Conservation (phyloP, 2,888 invertebrate species). For the Elmis aenea region DNA sequence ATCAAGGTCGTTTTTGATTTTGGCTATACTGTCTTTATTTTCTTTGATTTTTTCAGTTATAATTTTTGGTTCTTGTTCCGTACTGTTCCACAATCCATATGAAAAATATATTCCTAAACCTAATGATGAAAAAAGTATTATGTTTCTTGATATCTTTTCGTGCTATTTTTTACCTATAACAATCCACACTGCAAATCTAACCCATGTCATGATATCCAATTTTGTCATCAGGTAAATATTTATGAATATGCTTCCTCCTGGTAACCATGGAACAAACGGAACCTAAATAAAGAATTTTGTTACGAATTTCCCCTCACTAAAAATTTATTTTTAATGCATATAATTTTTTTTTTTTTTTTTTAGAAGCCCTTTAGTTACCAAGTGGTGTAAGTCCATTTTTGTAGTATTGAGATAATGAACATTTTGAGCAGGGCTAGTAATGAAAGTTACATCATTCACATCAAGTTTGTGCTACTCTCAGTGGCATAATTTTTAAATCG, state of each 20-base stretch:
- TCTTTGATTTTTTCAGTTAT: background rate
- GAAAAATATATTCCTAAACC: constrained; percentile 68
- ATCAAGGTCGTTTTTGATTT: no score
- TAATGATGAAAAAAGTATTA: constrained; percentile 34
- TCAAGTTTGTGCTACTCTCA: no score
- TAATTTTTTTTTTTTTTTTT: no score
- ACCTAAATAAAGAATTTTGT: no score
- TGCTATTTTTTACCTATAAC: constrained; percentile 57
- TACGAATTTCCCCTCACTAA: no score
- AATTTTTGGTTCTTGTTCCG: constrained; percentile 34
- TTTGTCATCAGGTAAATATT: constrained; percentile 84
- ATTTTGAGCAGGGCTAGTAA: no score
- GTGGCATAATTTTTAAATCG: no score
- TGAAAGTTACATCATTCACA: no score
- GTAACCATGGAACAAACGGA: constrained; percentile 77
- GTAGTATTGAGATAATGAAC: no score
- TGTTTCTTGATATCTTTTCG: background rate
- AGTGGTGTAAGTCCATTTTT: no score
- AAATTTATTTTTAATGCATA: no score
- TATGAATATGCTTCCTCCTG: constrained; percentile 73
- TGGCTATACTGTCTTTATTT: background rate
- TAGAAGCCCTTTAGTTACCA: no score
- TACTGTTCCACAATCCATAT: constrained; percentile 69
- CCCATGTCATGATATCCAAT: constrained; percentile 74
- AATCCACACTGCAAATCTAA: constrained; percentile 77